phyloP scores from a whole-genome alignment of 2,888 invertebrate genomes.

The Synergus japonicus region DNA sequence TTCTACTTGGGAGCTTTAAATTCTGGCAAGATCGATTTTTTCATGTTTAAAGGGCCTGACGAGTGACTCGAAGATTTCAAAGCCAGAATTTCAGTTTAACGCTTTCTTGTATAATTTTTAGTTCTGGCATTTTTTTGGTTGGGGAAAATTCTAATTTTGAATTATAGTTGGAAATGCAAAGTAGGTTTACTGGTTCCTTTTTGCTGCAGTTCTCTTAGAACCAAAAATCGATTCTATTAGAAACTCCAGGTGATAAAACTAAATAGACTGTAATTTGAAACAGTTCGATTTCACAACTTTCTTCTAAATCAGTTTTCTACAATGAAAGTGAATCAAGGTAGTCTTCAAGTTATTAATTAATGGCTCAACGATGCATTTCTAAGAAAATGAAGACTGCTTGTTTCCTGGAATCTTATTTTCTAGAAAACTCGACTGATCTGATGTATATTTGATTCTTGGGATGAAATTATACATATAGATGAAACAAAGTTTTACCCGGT shows the following conservation, averaged over 20 bases:
- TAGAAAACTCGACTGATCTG: no score
- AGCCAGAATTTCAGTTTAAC: neutral
- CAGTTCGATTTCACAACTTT: constrained; percentile 38
- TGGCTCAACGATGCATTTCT: neutral
- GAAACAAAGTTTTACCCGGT: constrained; percentile 78
- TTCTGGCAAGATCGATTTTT: constrained; percentile 35
- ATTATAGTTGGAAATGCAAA: no score
- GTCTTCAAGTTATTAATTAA: constrained; percentile 10
- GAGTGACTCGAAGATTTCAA: neutral
- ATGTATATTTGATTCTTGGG: no score
- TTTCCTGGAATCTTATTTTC: no score
- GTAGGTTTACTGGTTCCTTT: no score
- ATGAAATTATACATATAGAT: neutral
- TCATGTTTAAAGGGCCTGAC: constrained; percentile 1
- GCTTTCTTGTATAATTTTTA: neutral
- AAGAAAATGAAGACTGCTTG: neutral
- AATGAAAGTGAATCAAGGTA: neutral
- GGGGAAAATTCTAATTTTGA: no score
- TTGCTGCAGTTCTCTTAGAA: no score
- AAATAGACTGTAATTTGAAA: neutral
- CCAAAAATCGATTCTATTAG: no score
- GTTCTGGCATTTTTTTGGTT: neutral
- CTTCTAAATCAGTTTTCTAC: neutral
- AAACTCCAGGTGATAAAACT: neutral
- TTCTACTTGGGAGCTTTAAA: constrained; percentile 34